phyloP scores from a whole-genome alignment of 2,113 vertebrate genomes.

The Oreochromis niloticus region DNA sequence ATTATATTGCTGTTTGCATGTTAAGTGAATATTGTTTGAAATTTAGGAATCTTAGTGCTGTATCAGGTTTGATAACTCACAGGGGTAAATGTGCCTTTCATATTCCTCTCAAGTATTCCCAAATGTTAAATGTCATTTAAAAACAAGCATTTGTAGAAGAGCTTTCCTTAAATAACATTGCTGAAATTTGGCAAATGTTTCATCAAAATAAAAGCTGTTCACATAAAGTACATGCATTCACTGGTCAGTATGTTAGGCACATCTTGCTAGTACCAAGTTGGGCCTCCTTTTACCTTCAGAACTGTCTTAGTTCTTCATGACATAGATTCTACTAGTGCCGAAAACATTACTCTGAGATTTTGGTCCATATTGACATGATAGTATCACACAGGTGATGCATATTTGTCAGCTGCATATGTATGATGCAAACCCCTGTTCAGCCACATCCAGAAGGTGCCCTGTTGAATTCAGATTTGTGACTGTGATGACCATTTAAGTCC shows the following conservation, averaged over 20 bases:
- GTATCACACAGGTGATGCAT: not conserved
- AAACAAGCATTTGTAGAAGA: not conserved
- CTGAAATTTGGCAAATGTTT: not conserved
- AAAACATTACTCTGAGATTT: not conserved
- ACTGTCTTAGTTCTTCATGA: not conserved
- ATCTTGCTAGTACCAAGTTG: not conserved
- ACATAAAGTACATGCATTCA: not conserved
- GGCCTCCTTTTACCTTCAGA: not conserved
- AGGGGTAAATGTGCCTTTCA: not conserved
- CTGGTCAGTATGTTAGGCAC: not conserved
- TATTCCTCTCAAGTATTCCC: not conserved
- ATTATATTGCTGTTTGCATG: constrained; percentile 71
- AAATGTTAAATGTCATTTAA: not conserved
- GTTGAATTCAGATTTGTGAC: not conserved
- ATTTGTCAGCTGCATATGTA: not conserved
- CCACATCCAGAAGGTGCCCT: not conserved
- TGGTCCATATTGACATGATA: not conserved
- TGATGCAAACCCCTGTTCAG: not conserved
- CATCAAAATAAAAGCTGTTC: not conserved
- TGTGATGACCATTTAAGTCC: not conserved
- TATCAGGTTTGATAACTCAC: not conserved
- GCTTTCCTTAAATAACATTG: not conserved
- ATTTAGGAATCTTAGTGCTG: not conserved
- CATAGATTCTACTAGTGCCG: not conserved
- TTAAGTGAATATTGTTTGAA: not conserved